Conservation (phyloP, 2,113 vertebrate species). For the Sciurus niger region DNA sequence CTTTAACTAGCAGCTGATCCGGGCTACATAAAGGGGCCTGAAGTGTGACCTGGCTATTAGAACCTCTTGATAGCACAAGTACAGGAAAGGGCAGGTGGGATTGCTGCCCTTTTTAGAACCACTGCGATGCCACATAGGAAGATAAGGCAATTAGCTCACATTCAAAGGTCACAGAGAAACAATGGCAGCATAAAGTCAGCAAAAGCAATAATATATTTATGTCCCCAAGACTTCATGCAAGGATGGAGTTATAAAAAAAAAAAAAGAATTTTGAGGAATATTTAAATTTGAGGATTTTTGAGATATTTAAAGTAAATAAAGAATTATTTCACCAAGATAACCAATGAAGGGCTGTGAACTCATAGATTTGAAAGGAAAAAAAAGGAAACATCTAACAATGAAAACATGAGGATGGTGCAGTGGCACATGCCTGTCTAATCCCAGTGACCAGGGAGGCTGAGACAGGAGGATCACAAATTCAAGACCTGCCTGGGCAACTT, state of each 20-base stretch:
- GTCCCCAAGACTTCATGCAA: background rate
- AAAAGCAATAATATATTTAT: slow-evolving; percentile 47
- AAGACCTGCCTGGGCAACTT: too few relatives aligned
- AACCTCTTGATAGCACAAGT: background rate
- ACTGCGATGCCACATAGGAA: background rate
- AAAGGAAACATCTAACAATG: background rate
- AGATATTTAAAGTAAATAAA: slow-evolving; percentile 40
- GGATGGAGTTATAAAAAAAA: background rate
- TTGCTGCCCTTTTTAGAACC: background rate
- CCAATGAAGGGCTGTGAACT: background rate
- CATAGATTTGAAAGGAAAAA: background rate
- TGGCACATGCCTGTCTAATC: too few relatives aligned
- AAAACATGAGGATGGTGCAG: too few relatives aligned
- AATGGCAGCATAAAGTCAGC: background rate
- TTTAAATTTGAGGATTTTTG: too few relatives aligned
- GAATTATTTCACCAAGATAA: background rate
- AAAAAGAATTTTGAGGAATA: background rate
- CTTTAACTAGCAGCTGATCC: background rate
- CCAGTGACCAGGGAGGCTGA: too few relatives aligned
- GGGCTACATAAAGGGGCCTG: background rate
- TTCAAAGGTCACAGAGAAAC: background rate
- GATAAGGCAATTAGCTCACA: slow-evolving; percentile 3
- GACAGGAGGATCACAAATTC: too few relatives aligned
- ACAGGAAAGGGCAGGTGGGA: background rate
- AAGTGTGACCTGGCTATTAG: background rate